Evolutionary conservation across 1,140 invertebrate species (phyloP).

Genomic region (Drosophila dunni): DNA sequence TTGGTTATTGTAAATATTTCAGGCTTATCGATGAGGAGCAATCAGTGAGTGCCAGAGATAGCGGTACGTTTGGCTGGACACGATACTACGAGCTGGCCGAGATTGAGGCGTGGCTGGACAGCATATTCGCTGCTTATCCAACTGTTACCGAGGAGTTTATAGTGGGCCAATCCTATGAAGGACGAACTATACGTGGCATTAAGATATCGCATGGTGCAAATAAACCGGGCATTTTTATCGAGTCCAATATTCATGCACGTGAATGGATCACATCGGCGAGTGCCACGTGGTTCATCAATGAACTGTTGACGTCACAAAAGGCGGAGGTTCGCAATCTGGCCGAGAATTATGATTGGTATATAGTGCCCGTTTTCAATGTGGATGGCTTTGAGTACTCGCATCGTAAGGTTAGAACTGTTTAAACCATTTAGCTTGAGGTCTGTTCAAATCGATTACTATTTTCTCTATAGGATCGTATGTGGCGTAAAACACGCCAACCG

Average conservation of each 20-base stretch:
- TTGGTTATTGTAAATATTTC: constrained; percentile 42
- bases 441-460: neutral
- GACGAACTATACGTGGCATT: constrained; percentile 87
- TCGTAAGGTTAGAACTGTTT: constrained; percentile 60
- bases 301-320: constrained; percentile 82
- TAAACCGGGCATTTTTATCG: constrained; percentile 86
- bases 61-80: constrained; percentile 80
- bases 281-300: constrained; percentile 86
- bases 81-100: constrained; percentile 85
- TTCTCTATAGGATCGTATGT: constrained; percentile 84
- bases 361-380: constrained; percentile 90
- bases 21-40: constrained; percentile 78
- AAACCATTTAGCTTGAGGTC: neutral
- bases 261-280: constrained; percentile 87
- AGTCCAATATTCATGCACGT: constrained; percentile 86
- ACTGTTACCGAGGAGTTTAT: constrained; percentile 58
- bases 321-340: constrained; percentile 80
- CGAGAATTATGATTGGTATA: constrained; percentile 87
- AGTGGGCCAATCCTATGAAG: constrained; percentile 86
- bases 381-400: constrained; percentile 90
- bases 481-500: constrained; percentile 86
- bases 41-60: constrained; percentile 46
- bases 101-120: constrained; percentile 85
- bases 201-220: constrained; percentile 86
- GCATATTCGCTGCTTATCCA: constrained; percentile 78